A percentile compares a stretch with the other conserved stretches of the same genome.
These are phyloP conservation scores for Drosophila paracracens DNA, from an alignment of 2,888 invertebrate species.

Conservation along the genomic window DNA sequence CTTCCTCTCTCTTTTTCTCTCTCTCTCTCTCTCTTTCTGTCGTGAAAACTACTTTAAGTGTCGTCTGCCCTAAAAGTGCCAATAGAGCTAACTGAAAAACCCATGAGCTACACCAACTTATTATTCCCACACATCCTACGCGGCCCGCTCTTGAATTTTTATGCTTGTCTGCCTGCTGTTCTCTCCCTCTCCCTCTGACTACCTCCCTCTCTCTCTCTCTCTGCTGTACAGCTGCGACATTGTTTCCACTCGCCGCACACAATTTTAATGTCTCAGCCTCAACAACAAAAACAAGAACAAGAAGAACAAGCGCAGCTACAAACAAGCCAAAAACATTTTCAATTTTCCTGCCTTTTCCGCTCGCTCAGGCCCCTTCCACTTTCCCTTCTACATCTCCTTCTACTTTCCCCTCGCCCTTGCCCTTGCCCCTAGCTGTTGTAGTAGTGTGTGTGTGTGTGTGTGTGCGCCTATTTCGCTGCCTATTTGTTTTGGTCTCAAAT, in stretches of 20 bases:
- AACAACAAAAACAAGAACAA: constrained; percentile 9
- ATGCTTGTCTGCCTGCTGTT: constrained; percentile 14
- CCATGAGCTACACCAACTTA: constrained; percentile 20
- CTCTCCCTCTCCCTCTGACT: background rate
- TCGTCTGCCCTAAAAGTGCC: constrained; percentile 48
- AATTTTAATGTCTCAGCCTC: constrained; percentile 42
- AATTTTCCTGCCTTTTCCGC: constrained; percentile 54
- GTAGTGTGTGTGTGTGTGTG: constrained; percentile 9
- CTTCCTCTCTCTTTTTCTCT: too few relatives aligned
- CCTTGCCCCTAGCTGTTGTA: background rate
- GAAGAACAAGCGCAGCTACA: constrained; percentile 27
- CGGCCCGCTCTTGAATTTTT: background rate
- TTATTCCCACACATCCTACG: constrained; percentile 27
- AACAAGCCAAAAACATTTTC: constrained; percentile 62
- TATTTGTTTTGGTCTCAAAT: constrained; percentile 80
- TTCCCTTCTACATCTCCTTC: background rate
- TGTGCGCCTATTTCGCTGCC: constrained; percentile 69
- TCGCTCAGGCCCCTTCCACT: constrained; percentile 5
- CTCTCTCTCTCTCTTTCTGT: background rate
- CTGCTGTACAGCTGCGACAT: constrained; percentile 69
- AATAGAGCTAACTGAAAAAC: constrained; percentile 29
- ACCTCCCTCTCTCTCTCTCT: background rate
- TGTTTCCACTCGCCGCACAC: constrained; percentile 57
- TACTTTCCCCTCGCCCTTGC: background rate
- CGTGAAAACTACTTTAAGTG: constrained; percentile 75